Base-by-base conservation (phyloP, 2,888 invertebrate species). In the Eugnorisma glareosa region DNA sequence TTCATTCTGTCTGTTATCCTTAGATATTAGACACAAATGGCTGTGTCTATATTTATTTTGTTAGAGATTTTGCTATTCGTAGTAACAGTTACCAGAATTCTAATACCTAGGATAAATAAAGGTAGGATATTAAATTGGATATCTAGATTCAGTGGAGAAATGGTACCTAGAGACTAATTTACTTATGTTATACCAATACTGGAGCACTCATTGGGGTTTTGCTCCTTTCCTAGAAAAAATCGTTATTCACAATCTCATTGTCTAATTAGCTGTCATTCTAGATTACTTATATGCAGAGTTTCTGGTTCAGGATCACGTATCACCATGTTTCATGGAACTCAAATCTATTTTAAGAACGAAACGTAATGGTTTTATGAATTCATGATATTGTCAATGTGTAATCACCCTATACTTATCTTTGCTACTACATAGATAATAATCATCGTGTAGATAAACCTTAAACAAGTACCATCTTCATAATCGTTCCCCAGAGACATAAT, bases 1-100 rank as follows among this genome's bases (percentile, higher is more conserved):
- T 57, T 67, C 57, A 63, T 81, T 81, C 54, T 73, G 82, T 81
- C 54, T 73, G 82, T 61, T 82, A 72, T 69, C 68, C 35, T 67
- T 40, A 48, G 40, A 57, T 67, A 77, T 73, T 69, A 8, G 6
- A 13, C 6, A 71, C 13, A 61, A 68, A 43, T 45, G 51, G 43
- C 51, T 63, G 8, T 51, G 43, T 45, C 61, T 11, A 43, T 81
- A 61, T 69, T 77, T 77, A 61, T 63, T 43, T 57, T 67, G 45
- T 21, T 10, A 54, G 4, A 61, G 15, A 35, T 67, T 69, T 73
- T 67, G 21, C 7, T 48, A 37, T 71, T 67, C 24, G 8, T 45
- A 31, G 37, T 67, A 75, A 59, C 67, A 79, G 40, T 37, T 51
- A 43, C 37, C 43, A 75, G 68, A 69, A 73, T 79, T 54, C 18